Conservation (phyloP, 2,888 invertebrate genomes). For the Cyclophora punctaria region DNA sequence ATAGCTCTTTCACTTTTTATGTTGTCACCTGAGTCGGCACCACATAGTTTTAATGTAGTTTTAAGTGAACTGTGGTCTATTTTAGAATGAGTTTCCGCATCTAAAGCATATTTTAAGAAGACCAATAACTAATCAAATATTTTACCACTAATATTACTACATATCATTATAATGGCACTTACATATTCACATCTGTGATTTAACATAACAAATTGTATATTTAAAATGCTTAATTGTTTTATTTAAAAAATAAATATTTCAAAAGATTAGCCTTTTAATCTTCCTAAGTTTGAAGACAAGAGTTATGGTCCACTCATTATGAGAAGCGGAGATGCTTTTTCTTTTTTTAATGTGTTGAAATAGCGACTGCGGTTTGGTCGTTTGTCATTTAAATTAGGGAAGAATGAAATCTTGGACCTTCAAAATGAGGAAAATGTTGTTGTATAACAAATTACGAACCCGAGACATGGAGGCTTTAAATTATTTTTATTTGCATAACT, state of each 20-base stretch:
- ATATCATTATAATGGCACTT: constrained; percentile 18
- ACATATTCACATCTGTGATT: constrained; percentile 19
- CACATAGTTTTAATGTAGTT: too few relatives aligned
- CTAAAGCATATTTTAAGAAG: too few relatives aligned
- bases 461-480: too few relatives aligned
- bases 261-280: constrained; percentile 54
- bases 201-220: constrained; percentile 8
- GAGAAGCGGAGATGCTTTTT: constrained; percentile 23
- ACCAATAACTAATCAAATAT: too few relatives aligned
- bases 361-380: constrained; percentile 29
- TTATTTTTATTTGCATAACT: too few relatives aligned
- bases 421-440: too few relatives aligned
- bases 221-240: constrained; percentile 9
- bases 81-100: too few relatives aligned
- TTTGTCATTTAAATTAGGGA: constrained; percentile 44
- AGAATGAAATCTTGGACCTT: too few relatives aligned
- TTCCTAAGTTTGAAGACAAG: constrained; percentile 21
- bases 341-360: constrained; percentile 30
- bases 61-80: too few relatives aligned
- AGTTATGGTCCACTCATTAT: constrained; percentile 30
- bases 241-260: constrained; percentile 44
- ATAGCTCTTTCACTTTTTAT: too few relatives aligned
- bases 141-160: constrained; percentile 6
- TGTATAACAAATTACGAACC: too few relatives aligned
- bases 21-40: too few relatives aligned